These are phyloP conservation scores for Clistopyga incitator DNA, from an alignment of 2,888 invertebrate species.

Conservation along the genomic window DNA sequence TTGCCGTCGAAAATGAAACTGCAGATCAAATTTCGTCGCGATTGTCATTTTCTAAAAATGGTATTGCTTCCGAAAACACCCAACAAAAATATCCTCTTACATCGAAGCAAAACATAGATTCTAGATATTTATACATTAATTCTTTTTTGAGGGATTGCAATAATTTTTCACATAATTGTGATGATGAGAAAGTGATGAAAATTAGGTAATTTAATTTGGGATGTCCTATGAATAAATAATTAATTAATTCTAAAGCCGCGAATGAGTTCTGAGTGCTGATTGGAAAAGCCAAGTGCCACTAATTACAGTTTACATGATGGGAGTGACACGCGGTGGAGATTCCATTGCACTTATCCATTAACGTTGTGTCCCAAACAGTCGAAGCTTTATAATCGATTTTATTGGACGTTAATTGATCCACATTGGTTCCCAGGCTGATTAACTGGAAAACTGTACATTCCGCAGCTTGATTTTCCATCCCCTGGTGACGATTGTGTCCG, in stretches of 20 bases:
- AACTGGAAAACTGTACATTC: constrained; percentile 4
- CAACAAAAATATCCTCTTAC: no score
- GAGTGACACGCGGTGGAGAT: neutral
- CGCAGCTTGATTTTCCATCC: neutral
- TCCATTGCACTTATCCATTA: neutral
- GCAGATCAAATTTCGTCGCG: neutral
- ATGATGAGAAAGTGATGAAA: neutral
- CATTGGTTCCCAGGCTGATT: neutral
- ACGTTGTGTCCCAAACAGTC: neutral
- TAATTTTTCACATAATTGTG: no score
- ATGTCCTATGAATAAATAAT: neutral
- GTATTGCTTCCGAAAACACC: no score
- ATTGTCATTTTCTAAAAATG: no score
- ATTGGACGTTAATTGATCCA: constrained; percentile 1
- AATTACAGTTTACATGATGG: neutral
- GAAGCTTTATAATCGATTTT: neutral
- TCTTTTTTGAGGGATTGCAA: no score
- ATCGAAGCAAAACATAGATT: no score
- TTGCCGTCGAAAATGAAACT: neutral
- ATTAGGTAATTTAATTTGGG: neutral
- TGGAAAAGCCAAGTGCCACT: neutral
- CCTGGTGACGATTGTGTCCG: constrained; percentile 3
- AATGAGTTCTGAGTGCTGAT: neutral
- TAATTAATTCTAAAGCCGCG: neutral
- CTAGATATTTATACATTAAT: no score